Evolutionary conservation across 2,888 invertebrate species (phyloP).

Genomic region (Hololepta plana): DNA sequence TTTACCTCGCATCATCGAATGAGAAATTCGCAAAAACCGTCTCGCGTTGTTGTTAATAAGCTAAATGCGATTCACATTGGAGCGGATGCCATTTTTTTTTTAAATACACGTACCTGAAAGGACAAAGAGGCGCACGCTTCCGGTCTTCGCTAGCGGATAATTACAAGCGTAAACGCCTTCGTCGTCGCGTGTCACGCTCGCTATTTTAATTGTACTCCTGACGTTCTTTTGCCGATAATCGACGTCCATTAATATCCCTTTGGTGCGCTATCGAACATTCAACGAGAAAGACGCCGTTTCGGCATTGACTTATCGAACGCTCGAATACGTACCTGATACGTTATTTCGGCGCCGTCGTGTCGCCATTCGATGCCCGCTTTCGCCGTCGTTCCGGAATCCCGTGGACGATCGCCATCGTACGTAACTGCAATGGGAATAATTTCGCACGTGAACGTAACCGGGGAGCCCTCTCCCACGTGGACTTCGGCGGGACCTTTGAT

Average conservation of each 20-base stretch:
- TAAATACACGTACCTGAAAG: constrained; percentile 54
- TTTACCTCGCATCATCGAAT: no score
- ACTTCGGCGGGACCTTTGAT: constrained; percentile 37
- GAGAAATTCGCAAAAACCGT: no score
- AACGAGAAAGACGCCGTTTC: no score
- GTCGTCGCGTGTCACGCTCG: constrained; percentile 34
- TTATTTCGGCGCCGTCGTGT: constrained; percentile 34
- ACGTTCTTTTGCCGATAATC: constrained; percentile 39
- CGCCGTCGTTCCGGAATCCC: constrained; percentile 6
- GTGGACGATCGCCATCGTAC: no score
- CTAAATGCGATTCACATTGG: no score
- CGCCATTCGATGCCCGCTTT: constrained; percentile 32
- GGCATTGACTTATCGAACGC: no score
- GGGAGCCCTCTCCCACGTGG: constrained; percentile 33
- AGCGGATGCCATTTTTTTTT: no score
- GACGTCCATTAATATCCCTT: constrained; percentile 45
- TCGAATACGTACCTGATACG: no score
- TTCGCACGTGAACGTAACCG: constrained; percentile 36
- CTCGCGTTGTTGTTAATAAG: no score
- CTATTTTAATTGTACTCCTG: constrained; percentile 40
- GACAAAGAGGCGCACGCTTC: constrained; percentile 40
- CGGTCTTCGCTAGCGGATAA: constrained; percentile 36
- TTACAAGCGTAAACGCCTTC: constrained; percentile 47
- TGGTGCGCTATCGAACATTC: no score
- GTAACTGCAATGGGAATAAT: constrained; percentile 24